Conservation (phyloP, 2,113 vertebrate genomes). For the Hoplias malabaricus region DNA sequence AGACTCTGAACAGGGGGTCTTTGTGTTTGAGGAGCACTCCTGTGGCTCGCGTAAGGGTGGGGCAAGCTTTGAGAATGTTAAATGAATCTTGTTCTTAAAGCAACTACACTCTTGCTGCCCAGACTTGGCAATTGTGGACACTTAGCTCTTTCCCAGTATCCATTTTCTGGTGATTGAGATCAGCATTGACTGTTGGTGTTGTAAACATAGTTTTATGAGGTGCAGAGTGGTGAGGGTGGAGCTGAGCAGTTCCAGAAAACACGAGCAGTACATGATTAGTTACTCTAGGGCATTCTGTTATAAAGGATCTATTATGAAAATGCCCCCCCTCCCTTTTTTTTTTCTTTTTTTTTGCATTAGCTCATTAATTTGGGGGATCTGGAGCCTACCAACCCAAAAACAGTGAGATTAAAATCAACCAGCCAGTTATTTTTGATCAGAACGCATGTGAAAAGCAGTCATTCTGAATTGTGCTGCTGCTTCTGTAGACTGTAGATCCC, state of each 20-base stretch:
- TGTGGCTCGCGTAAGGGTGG: background rate
- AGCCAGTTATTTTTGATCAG: too few relatives aligned
- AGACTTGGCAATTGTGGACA: background rate
- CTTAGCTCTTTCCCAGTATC: background rate
- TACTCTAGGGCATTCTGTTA: too few relatives aligned
- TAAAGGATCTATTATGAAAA: too few relatives aligned
- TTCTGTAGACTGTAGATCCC: too few relatives aligned
- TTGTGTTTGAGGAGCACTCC: slow-evolving; percentile 53
- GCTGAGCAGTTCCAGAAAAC: background rate
- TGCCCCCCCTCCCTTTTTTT: too few relatives aligned
- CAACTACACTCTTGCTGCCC: background rate
- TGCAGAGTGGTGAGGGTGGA: background rate
- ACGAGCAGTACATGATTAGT: background rate
- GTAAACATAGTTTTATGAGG: background rate
- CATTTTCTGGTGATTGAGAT: background rate
- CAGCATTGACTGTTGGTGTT: background rate
- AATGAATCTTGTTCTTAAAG: background rate
- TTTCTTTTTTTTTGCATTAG: too few relatives aligned
- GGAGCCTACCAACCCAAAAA: too few relatives aligned
- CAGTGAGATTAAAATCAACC: too few relatives aligned
- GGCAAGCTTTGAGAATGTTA: background rate
- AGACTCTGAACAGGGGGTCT: slow-evolving; percentile 59
- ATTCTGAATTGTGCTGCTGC: too few relatives aligned
- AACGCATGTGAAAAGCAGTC: too few relatives aligned
- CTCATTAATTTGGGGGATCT: too few relatives aligned